phyloP scores from a whole-genome alignment of 2,888 invertebrate species.

The Volucella inflata region DNA sequence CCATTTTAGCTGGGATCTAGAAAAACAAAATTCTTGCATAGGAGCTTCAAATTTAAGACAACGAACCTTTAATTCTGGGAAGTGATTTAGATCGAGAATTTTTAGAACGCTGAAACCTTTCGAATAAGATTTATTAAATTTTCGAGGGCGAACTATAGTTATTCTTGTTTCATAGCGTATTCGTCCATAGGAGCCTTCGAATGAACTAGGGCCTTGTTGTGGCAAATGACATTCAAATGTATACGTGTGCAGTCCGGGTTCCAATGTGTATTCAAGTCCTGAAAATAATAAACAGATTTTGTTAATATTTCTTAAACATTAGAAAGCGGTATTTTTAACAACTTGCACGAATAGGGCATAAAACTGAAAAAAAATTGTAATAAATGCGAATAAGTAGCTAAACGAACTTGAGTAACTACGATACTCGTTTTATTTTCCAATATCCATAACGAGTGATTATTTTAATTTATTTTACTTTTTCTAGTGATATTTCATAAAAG shows the following conservation, averaged over 20 bases:
- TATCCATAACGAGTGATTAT: too few species aligned
- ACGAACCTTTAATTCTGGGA: conserved; percentile 44
- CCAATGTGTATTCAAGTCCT: conserved; percentile 51
- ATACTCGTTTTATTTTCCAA: too few species aligned
- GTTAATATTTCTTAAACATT: background rate
- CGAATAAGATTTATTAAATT: conserved; percentile 88
- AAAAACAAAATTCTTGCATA: background rate
- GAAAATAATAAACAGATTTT: background rate
- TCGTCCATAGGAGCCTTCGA: conserved; percentile 84
- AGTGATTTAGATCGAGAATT: conserved; percentile 89
- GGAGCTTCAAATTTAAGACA: background rate
- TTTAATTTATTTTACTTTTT: too few species aligned
- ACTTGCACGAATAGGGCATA: background rate
- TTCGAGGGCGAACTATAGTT: conserved; percentile 92
- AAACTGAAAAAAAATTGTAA: too few species aligned
- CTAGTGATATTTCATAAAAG: too few species aligned
- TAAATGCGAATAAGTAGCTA: too few species aligned
- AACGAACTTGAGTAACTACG: too few species aligned
- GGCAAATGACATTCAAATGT: conserved; percentile 85
- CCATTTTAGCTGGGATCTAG: conserved; percentile 79
- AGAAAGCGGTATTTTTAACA: background rate
- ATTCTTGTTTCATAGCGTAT: conserved; percentile 87
- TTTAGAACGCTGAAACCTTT: conserved; percentile 91
- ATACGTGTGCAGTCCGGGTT: conserved; percentile 84
- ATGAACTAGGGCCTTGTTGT: conserved; percentile 84